Evolutionary conservation across 2,888 invertebrate genomes (phyloP), one percentile per base, ranked within the genome.

Genomic region (Aphidoletes aphidimyza): DNA sequence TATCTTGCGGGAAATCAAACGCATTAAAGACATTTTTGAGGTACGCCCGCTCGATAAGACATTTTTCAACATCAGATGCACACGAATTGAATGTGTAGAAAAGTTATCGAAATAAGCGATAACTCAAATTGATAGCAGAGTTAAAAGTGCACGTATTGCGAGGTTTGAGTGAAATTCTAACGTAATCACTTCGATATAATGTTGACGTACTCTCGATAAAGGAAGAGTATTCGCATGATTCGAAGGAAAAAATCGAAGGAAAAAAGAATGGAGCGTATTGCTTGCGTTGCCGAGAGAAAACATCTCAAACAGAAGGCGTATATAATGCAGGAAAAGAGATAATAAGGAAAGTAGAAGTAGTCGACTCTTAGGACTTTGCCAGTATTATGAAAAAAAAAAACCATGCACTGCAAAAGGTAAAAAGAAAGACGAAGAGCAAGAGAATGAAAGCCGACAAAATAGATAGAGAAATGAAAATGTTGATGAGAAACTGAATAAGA

Each of bases 401-500:
- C n/a, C n/a, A n/a, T n/a, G n/a, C n/a, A n/a, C n/a, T n/a, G n/a
- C n/a, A n/a, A n/a, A n/a, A n/a, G n/a, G n/a, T n/a, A n/a, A n/a
- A n/a, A n/a, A n/a, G n/a, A n/a, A n/a, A 47, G 2, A 54, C 22
- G 3, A 11, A 30, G 14, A 30, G 5, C 8, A 26, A 6, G 5
- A 69, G 8, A 69, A 30, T 30, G 30, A 14, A 8, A 0, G 30
- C 1, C 30, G 30, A 34, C 30, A 5, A 69, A 69, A 69, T 69
- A 30, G 69, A 69, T n/a, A n/a, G n/a, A 69, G 30, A 81, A 2
- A 22, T 26, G 59, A 26, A n/a, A n/a, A n/a, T 26, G 78, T 36
- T 78, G 78, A 78, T 78, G 78, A 81, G 37, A 81, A 81, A 37
- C 6, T 81, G 81, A 81, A 81, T 81, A 81, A 81, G 37, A 81